phyloP scores from a whole-genome alignment of 2,888 invertebrate species.

The Leptopilina syphax region DNA sequence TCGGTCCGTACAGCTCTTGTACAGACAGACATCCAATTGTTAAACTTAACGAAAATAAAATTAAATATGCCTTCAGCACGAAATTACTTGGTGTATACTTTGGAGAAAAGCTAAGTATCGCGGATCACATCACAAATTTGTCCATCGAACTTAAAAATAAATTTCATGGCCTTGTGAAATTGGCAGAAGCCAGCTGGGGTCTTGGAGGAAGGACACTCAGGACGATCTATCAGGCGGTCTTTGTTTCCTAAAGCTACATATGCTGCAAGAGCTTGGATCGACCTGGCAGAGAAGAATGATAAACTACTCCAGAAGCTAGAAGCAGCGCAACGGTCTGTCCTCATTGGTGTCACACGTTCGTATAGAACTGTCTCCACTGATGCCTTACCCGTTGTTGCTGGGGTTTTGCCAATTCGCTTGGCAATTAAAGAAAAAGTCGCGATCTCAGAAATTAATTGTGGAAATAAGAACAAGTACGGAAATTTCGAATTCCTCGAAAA shows the following conservation, averaged over 20 bases:
- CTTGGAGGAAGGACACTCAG: background rate
- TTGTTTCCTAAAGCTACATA: background rate
- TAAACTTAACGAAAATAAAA: too few relatives aligned
- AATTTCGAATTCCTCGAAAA: background rate
- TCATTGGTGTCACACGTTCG: conserved; percentile 30
- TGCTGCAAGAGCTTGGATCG: background rate
- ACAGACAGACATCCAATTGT: too few relatives aligned
- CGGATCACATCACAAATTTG: background rate
- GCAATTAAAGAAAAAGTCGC: background rate
- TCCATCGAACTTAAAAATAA: background rate
- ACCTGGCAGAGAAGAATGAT: background rate
- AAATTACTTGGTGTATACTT: too few relatives aligned
- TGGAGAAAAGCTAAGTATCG: too few relatives aligned
- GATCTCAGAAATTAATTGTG: background rate
- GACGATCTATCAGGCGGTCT: background rate
- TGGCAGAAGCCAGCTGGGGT: background rate
- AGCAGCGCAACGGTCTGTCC: background rate
- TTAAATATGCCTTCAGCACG: too few relatives aligned
- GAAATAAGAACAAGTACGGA: background rate
- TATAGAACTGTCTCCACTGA: conserved; percentile 44
- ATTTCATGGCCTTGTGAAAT: background rate
- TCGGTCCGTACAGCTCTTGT: too few relatives aligned
- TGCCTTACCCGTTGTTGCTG: conserved; percentile 41
- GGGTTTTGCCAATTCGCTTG: conserved; percentile 21
- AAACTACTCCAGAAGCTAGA: background rate